These are phyloP conservation scores for Metopia argyrocephala DNA, from an alignment of 2,888 invertebrate genomes.

Conservation along the genomic window DNA sequence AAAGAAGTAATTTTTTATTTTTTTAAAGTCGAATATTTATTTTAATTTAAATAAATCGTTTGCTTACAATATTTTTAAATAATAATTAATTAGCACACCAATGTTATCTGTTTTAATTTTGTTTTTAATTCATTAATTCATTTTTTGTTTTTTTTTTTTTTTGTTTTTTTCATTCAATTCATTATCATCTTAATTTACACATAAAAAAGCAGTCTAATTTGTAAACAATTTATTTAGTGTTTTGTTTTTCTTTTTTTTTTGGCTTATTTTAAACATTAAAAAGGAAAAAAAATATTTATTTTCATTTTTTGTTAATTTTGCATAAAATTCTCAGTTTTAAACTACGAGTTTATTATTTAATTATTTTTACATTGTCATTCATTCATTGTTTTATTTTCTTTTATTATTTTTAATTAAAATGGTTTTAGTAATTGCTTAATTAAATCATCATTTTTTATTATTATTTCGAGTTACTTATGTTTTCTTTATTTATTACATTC, in stretches of 20 bases:
- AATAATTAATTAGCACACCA: constrained; percentile 58
- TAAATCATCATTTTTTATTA: constrained; percentile 6
- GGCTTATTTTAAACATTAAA: constrained; percentile 35
- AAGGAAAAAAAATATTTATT: constrained; percentile 5
- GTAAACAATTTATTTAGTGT: constrained; percentile 51
- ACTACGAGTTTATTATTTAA: constrained; percentile 13
- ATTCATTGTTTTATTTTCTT: background rate
- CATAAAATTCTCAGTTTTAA: constrained; percentile 26
- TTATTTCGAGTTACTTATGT: constrained; percentile 7
- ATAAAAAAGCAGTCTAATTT: constrained; percentile 64
- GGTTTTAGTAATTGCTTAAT: constrained; percentile 37
- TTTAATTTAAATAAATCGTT: constrained; percentile 6
- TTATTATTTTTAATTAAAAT: background rate
- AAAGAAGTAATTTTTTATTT: too few relatives aligned
- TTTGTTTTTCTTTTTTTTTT: constrained; percentile 43
- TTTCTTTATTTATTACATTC: constrained; percentile 3
- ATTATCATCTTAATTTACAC: constrained; percentile 45
- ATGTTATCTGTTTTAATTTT: constrained; percentile 45
- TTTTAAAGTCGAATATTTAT: background rate
- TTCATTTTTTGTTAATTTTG: background rate
- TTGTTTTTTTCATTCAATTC: background rate
- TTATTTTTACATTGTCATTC: constrained; percentile 23
- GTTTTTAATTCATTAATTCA: too few relatives aligned
- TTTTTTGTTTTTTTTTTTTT: constrained; percentile 5
- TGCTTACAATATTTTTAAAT: constrained; percentile 15